A percentile compares a stretch with the other conserved stretches of the same genome.
These are phyloP conservation scores for Scomber japonicus DNA, from an alignment of 2,113 vertebrate genomes.

Conservation along the genomic window DNA sequence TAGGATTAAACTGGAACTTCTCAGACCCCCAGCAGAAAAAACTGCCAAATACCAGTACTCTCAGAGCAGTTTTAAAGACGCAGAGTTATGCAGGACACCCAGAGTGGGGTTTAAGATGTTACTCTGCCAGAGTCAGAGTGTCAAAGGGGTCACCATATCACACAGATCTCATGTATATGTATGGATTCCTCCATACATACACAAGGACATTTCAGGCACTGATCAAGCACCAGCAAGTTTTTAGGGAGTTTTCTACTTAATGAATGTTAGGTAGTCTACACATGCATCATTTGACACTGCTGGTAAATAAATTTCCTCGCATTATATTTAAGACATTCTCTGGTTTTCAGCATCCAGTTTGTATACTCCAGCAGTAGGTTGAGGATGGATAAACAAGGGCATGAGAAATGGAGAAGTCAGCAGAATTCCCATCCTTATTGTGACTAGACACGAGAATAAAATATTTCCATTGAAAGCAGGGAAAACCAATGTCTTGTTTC, in stretches of 20 bases:
- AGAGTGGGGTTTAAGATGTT: slow-evolving; percentile 5
- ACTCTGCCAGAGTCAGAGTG: slow-evolving; percentile 22
- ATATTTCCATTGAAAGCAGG: slow-evolving; percentile 63
- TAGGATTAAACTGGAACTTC: slow-evolving; percentile 10
- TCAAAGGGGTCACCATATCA: slow-evolving; percentile 6
- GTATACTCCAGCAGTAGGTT: slow-evolving; percentile 49
- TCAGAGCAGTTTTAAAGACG: slow-evolving; percentile 32
- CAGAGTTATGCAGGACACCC: neutral
- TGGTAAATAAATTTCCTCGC: neutral
- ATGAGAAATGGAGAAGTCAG: slow-evolving; percentile 61
- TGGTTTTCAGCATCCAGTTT: slow-evolving; percentile 31
- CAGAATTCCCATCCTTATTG: slow-evolving; percentile 64
- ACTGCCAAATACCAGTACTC: slow-evolving; percentile 40
- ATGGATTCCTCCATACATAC: neutral
- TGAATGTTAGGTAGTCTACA: neutral
- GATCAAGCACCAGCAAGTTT: neutral
- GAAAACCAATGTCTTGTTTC: slow-evolving; percentile 50
- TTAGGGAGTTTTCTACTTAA: neutral
- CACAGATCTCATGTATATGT: slow-evolving; percentile 19
- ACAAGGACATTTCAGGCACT: slow-evolving; percentile 19
- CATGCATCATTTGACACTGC: neutral
- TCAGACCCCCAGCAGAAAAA: slow-evolving; percentile 33
- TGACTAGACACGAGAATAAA: slow-evolving; percentile 57
- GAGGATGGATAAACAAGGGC: slow-evolving; percentile 37
- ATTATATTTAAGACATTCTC: slow-evolving; percentile 17